Conservation (phyloP, 2,888 invertebrate genomes). For the Cataglyphis rosenhaueri region DNA sequence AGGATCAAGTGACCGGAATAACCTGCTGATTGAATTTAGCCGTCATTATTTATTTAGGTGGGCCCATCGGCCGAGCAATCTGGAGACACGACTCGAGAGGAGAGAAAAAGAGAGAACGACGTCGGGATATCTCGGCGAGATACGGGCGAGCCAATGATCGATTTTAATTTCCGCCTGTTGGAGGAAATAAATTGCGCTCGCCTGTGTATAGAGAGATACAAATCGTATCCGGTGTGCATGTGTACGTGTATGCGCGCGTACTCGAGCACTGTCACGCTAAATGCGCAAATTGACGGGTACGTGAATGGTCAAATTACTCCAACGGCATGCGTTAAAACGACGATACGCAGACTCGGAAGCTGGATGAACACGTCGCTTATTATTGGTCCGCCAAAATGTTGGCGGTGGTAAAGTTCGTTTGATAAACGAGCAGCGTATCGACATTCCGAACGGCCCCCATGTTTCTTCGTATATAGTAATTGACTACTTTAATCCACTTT, state of each 20-base stretch:
- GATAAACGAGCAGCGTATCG: conserved; percentile 11
- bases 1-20: conserved; percentile 71
- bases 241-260: neutral
- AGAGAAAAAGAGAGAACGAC: conserved; percentile 23
- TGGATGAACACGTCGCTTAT: conserved; percentile 35
- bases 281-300: conserved; percentile 41
- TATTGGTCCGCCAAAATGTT: conserved; percentile 28
- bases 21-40: conserved; percentile 70
- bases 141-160: conserved; percentile 69
- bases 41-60: conserved; percentile 72
- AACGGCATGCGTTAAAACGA: conserved; percentile 39
- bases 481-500: conserved; percentile 18
- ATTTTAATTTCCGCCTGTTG: conserved; percentile 72
- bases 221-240: conserved; percentile 19
- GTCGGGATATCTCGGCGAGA: conserved; percentile 57
- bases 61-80: conserved; percentile 46
- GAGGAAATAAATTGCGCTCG: conserved; percentile 71
- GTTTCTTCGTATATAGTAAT: neutral
- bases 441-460: neutral
- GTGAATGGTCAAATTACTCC: conserved; percentile 51
- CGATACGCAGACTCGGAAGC: conserved; percentile 33
- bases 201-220: conserved; percentile 27
- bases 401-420: neutral
- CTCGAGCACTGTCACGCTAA: conserved; percentile 41
- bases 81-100: conserved; percentile 21